A percentile compares a stretch with the other conserved stretches of the same genome.
Conservation (phyloP, 2,113 vertebrate species). For the Trematocara unimaculatum region DNA sequence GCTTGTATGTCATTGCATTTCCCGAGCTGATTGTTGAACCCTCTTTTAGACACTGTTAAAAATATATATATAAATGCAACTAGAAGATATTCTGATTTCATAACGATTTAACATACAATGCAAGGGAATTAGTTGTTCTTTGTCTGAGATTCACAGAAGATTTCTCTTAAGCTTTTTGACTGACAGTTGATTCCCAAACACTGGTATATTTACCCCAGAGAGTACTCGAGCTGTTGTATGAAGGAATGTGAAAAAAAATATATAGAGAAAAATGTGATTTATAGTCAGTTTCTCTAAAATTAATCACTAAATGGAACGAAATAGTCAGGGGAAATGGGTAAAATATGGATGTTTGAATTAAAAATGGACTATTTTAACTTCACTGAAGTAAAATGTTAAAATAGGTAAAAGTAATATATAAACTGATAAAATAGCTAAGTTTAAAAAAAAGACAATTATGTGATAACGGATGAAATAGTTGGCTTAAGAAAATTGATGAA, state of each 20-base stretch:
- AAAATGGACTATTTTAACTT: background rate
- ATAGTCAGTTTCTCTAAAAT: background rate
- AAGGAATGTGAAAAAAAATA: background rate
- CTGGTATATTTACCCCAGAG: background rate
- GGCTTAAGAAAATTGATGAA: background rate
- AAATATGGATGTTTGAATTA: background rate
- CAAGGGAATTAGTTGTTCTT: background rate
- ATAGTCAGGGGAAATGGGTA: background rate
- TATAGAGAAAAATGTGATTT: background rate
- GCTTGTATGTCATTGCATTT: conserved; percentile 57
- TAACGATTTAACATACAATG: background rate
- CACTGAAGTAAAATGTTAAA: background rate
- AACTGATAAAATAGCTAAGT: background rate
- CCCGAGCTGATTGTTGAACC: conserved; percentile 14
- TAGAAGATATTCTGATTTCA: background rate
- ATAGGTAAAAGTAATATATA: background rate
- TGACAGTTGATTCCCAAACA: background rate
- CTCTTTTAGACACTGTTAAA: conserved; percentile 6
- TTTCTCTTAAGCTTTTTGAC: background rate
- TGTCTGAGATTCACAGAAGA: background rate
- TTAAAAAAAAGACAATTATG: background rate
- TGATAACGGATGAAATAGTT: background rate
- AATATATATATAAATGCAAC: background rate
- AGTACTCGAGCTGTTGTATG: background rate
- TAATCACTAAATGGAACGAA: background rate